Base-by-base conservation (phyloP, 1,140 invertebrate genomes). In the Phymorhynchus buccinoides region DNA sequence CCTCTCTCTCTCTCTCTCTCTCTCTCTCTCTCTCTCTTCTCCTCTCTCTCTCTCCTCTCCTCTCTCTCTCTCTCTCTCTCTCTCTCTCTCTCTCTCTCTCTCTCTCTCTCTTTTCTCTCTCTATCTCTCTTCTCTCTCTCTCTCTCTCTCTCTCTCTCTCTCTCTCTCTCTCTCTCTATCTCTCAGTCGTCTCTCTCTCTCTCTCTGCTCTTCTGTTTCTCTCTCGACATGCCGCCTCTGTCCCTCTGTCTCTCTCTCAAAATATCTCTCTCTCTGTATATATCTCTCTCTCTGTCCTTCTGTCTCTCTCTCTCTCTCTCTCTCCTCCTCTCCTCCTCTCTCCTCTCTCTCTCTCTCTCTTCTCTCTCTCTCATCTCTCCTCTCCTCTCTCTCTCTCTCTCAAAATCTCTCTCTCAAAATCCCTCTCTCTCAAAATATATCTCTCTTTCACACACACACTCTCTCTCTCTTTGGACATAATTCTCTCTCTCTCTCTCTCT, bases 131-230 rank as follows among this genome's bases (percentile, higher is more conserved):
- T n/a, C n/a, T n/a, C n/a, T n/a, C n/a, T n/a, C n/a, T n/a, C 37
- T 71, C 35, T 71, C 62, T 66, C 35, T 71, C 62, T 66, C 62
- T 71, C 62, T 83, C 48, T 71, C 62, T 71, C 62, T 83, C 42
- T 44, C 62, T 71, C 32, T 83, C 56, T 83, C n/a, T 71, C 41
- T 71, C n/a, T n/a, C n/a, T n/a, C n/a, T n/a, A n/a, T n/a, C n/a
- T n/a, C n/a, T n/a, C n/a, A n/a, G n/a, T n/a, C n/a, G n/a, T 73
- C 71, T 73, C 12, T 73, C 71, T 73, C 12, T 73, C 37, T 39
- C 12, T 73, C 71, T 79, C 73, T 52, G 9, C 14, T 16, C 37
- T 0, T 27, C 27, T 79, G 16, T 44, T 35, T 44, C n/a, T 52
- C 68, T 3, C n/a, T 44, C 48, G n/a, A n/a, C n/a, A n/a, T n/a